Base-by-base conservation (phyloP, 2,888 invertebrate species). In the Eupithecia insigniata region DNA sequence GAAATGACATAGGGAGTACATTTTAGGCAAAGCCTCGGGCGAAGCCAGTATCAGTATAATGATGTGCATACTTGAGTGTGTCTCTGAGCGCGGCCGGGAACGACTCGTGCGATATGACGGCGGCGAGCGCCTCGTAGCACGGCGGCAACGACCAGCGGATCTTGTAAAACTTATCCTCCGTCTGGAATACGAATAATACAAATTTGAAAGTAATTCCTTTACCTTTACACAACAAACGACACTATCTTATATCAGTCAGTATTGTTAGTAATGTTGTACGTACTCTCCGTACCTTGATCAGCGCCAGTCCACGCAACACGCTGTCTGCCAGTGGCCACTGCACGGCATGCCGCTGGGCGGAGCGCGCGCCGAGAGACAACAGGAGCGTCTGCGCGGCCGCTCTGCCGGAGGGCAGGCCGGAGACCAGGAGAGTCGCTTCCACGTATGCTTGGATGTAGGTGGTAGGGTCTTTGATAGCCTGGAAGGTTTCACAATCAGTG, bases 131-230 rank as follows among this genome's bases (percentile, higher is more conserved):
- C 12, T 92, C 83, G 78, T 96, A 95, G 77, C 96, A 96, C 2
- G 95, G 95, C 0, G 95, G 95, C 6, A 96, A 87, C 70, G 96
- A 95, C 95, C 96, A 96, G 0, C 95, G 92, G 10, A 96, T 92
- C 80, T 94, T 95, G 78, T 93, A 94, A 22, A 89, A 89, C 83
- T 96, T 97, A 84, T 96, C 96, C 88, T 97, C 97, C 14, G 96
- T 93, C 96, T 96, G 90, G 34, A 90, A 90, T 7, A 28, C n/a
- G n/a, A n/a, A n/a, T n/a, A n/a, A n/a, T n/a, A n/a, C n/a, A n/a
- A n/a, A n/a, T n/a, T n/a, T n/a, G n/a, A n/a, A n/a, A n/a, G n/a
- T n/a, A n/a, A n/a, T n/a, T n/a, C n/a, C n/a, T n/a, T n/a, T n/a
- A n/a, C n/a, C n/a, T n/a, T n/a, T n/a, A n/a, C n/a, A n/a, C n/a